Evolutionary conservation across 2,797 vertebrate species (phyloP).

Genomic region (Lindbergichthys nudifrons): DNA sequence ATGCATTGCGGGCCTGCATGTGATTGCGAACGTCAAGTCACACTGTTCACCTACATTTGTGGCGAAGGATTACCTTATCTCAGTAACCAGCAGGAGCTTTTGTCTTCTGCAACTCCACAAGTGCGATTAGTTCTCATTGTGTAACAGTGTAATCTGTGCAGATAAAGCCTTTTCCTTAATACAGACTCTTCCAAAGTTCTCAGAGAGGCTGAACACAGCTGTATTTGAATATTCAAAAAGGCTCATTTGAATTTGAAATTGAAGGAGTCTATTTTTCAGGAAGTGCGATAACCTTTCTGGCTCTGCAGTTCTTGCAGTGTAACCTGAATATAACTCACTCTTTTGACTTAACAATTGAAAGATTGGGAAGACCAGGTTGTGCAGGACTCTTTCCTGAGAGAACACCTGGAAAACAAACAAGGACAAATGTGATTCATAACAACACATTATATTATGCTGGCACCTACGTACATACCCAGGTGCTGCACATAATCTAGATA

Average conservation of each 20-base stretch:
- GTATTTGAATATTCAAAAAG: conserved; percentile 79
- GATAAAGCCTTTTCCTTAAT: conserved; percentile 68
- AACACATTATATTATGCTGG: conserved; percentile 28
- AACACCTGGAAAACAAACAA: conserved; percentile 17
- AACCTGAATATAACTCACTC: conserved; percentile 41
- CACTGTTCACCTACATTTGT: conserved; percentile 64
- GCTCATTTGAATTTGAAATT: conserved; percentile 73
- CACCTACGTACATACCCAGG: conserved; percentile 19
- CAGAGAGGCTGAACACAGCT: conserved; percentile 52
- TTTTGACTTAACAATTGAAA: conserved; percentile 32
- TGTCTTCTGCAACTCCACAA: conserved; percentile 73
- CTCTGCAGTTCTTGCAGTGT: conserved; percentile 31
- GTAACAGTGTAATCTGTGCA: conserved; percentile 66
- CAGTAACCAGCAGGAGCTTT: conserved; percentile 71
- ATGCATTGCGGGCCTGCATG: conserved; percentile 24
- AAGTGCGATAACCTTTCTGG: conserved; percentile 62
- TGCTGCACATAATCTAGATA: conserved; percentile 39
- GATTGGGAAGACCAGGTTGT: conserved; percentile 35
- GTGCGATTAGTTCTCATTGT: conserved; percentile 77
- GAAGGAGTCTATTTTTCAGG: conserved; percentile 61
- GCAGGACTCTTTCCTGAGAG: conserved; percentile 28
- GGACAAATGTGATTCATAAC: conserved; percentile 9
- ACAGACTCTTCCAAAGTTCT: conserved; percentile 67
- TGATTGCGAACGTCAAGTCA: conserved; percentile 55
- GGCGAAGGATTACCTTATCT: conserved; percentile 78